Evolutionary conservation across 2,113 vertebrate genomes (phyloP), one percentile per base, ranked within the genome.

Genomic region (Ailuropoda melanoleuca): DNA sequence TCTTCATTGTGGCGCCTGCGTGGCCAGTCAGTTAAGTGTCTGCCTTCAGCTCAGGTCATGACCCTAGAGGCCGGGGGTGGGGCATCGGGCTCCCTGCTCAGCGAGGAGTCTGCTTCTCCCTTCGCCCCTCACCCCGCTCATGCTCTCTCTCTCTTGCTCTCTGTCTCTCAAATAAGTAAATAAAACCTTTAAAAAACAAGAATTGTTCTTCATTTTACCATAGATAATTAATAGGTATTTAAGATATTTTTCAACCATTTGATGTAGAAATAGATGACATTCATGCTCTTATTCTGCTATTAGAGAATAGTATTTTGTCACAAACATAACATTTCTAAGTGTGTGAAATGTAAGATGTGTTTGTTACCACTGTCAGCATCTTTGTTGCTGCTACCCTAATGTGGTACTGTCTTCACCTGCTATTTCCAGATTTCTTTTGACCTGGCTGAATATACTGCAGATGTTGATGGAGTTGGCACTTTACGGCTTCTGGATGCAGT

Each of bases 361-460:
- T 50, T 53, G 6, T 83, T 7, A 3, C 14, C n/a, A 34, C 29
- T 8, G 26, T 19, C 29, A 34, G 37, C 31, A 13, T 56, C 90
- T 77, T 23, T 18, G 29, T 56, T 43, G 78, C 68, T 21, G 1
- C 31, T 9, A 17, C 46, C 18, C 26, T 83, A 17, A 93, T 8
- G 12, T 26, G 18, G 18, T 14, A 3, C 50, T 77, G 31, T 96
- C 62, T 97, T 60, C 80, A 34, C 53, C 6, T n/a, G 18, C 68
- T 96, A n/a, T 84, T 37, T 37, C 9, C 84, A 99, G 99, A 99
- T 99, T 98, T 99, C 99, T 48, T 99, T 99, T 3, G 99, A 99
- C 92, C 98, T 99, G 97, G 99, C 99, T 0, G 99, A 99, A 95
- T 99, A 99, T 95, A 99, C 99, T 0, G 99, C 99, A 0, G 99